A percentile compares a stretch with the other conserved stretches of the same genome.
Conservation (phyloP, 2,888 invertebrate genomes). For the Cataglyphis cursor region DNA sequence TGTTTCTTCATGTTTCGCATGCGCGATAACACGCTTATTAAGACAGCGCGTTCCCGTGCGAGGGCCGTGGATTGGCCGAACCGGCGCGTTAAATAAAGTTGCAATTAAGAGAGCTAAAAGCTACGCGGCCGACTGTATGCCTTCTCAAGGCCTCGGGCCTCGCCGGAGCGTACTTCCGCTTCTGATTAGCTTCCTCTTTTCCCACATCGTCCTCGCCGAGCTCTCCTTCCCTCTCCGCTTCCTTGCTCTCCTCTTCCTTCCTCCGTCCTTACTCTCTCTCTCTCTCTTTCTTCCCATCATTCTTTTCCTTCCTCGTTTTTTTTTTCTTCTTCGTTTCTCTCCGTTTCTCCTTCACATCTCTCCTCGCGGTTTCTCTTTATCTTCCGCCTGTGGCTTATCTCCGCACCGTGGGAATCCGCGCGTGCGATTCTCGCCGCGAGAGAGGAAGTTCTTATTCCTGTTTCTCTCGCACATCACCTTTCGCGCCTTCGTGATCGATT, state of each 20-base stretch:
- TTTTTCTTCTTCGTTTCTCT: conserved; percentile 39
- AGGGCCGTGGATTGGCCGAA: conserved; percentile 67
- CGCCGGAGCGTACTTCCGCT: conserved; percentile 85
- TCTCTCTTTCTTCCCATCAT: conserved; percentile 31
- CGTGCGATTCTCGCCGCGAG: conserved; percentile 78
- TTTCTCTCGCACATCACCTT: conserved; percentile 52
- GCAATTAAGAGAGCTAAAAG: conserved; percentile 84
- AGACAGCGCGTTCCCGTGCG: conserved; percentile 58
- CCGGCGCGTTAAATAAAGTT: conserved; percentile 81
- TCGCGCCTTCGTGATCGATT: conserved; percentile 24
- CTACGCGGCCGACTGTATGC: conserved; percentile 77
- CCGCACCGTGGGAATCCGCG: conserved; percentile 78
- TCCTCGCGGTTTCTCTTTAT: conserved; percentile 65
- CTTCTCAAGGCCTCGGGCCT: conserved; percentile 83
- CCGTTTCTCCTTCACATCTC: conserved; percentile 53
- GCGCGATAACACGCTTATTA: conserved; percentile 71
- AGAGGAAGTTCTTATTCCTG: conserved; percentile 72
- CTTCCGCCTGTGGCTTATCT: conserved; percentile 69
- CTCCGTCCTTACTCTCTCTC: conserved; percentile 23
- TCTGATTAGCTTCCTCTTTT: conserved; percentile 87
- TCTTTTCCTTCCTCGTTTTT: conserved; percentile 59
- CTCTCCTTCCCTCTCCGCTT: conserved; percentile 35
- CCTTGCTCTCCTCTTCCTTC: conserved; percentile 26
- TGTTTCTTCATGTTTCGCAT: conserved; percentile 53
- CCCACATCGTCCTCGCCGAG: conserved; percentile 83